Percentiles rank a stretch among this genome's conserved stretches.
These are phyloP conservation scores for Dasyprocta punctata DNA, from an alignment of 2,113 vertebrate genomes.

Conservation along the genomic window DNA sequence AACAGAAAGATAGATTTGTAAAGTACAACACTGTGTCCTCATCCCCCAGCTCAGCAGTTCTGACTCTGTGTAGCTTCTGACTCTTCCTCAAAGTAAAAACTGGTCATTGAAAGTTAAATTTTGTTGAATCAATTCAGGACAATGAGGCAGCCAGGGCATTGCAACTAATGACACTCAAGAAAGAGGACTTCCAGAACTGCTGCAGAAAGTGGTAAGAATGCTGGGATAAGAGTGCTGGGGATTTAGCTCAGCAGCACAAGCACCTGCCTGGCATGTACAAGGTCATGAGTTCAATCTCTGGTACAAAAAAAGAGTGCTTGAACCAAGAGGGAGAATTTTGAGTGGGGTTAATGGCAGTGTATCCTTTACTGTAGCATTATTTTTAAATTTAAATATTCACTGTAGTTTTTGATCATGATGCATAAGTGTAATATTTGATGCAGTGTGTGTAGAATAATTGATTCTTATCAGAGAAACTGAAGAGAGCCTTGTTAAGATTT, in stretches of 20 bases:
- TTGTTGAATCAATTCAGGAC: neutral
- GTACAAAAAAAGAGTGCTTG: neutral
- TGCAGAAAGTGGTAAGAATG: neutral
- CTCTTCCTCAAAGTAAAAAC: neutral
- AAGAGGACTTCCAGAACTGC: neutral
- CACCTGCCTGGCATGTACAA: too few species aligned
- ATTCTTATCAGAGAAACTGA: conserved; percentile 18
- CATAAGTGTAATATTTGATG: neutral
- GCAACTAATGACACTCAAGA: neutral
- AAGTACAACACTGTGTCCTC: neutral
- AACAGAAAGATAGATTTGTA: neutral
- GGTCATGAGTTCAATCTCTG: too few species aligned
- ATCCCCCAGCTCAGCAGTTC: neutral
- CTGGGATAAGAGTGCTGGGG: neutral
- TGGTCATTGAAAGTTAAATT: neutral
- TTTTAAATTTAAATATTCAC: neutral
- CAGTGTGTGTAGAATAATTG: neutral
- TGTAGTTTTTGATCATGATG: neutral
- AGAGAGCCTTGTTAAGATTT: conserved; percentile 45
- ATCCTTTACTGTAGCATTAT: neutral
- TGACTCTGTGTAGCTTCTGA: neutral
- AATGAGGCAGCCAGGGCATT: neutral
- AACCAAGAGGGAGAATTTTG: neutral
- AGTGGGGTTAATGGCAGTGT: neutral
- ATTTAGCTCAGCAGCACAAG: too few species aligned